Conservation (phyloP, 2,797 vertebrate species). For the Crocodylus rhombifer region DNA sequence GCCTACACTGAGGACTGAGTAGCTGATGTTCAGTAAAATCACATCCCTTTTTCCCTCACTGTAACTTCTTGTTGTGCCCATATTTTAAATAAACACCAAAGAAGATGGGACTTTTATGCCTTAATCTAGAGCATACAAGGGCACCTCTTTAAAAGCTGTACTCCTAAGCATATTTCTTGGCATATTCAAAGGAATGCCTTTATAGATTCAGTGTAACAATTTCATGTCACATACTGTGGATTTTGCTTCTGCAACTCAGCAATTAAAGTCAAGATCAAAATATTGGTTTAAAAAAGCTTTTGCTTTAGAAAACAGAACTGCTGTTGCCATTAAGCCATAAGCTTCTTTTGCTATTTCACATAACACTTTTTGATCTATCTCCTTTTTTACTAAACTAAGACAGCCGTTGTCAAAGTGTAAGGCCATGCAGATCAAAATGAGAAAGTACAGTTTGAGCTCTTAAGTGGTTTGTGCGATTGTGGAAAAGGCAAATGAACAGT, state of each 20-base stretch:
- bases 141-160: not conserved
- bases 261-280: not conserved
- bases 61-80: not conserved
- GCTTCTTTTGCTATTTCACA: not conserved
- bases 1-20: not conserved
- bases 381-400: not conserved
- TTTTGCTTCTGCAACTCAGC: not conserved
- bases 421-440: not conserved
- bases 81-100: not conserved
- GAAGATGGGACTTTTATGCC: not conserved
- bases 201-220: not conserved
- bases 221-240: no score
- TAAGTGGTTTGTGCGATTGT: not conserved
- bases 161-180: not conserved
- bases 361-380: not conserved
- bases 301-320: not conserved
- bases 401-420: accelerated
- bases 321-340: not conserved
- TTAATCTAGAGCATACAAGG: not conserved
- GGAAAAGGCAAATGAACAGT: not conserved
- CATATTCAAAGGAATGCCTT: not conserved
- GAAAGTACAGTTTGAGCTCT: not conserved
- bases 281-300: not conserved
- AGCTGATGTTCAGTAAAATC: not conserved
- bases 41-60: no score